A percentile compares a stretch with the other conserved stretches of the same genome.
Conservation (phyloP, 2,888 invertebrate species). For the Scaeva pyrastri region DNA sequence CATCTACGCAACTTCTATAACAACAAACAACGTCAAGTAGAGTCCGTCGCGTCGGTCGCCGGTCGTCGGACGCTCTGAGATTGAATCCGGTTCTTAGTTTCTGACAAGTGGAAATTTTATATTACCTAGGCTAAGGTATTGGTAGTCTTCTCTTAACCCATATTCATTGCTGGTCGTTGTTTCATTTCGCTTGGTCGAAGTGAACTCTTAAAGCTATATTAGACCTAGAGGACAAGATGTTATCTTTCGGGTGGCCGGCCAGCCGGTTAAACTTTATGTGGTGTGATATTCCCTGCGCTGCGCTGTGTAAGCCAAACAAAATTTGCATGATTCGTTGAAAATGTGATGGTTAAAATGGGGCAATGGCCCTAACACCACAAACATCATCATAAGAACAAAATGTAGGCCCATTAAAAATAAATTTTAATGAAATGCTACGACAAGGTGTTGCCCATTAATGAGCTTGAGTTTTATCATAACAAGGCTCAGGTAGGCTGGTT, state of each 20-base stretch:
- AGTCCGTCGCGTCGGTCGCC: too few relatives aligned
- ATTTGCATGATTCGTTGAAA: conserved; percentile 52
- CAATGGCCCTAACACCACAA: conserved; percentile 55
- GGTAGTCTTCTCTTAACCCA: conserved; percentile 57
- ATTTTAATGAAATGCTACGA: conserved; percentile 63
- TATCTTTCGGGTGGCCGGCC: conserved; percentile 60
- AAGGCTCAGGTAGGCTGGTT: not conserved
- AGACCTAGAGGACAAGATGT: conserved; percentile 37
- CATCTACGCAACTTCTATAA: conserved; percentile 1
- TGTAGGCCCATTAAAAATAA: conserved; percentile 64
- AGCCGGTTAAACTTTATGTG: conserved; percentile 58
- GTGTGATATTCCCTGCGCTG: conserved; percentile 60
- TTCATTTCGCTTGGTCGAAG: conserved; percentile 19
- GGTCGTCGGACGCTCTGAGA: conserved; percentile 21
- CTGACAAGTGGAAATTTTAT: conserved; percentile 47
- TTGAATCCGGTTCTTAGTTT: conserved; percentile 61
- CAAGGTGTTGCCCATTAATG: conserved; percentile 69
- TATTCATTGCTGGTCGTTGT: conserved; percentile 45
- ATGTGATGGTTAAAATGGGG: conserved; percentile 49
- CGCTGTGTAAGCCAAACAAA: conserved; percentile 17
- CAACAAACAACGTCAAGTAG: too few relatives aligned
- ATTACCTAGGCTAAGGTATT: conserved; percentile 13
- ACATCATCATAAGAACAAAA: conserved; percentile 28
- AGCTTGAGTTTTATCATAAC: conserved; percentile 53
- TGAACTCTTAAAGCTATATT: conserved; percentile 24